Percentiles rank a stretch among this genome's conserved stretches.
These are phyloP conservation scores for Drosophila nikananu DNA, from an alignment of 1,140 invertebrate genomes.

Conservation along the genomic window DNA sequence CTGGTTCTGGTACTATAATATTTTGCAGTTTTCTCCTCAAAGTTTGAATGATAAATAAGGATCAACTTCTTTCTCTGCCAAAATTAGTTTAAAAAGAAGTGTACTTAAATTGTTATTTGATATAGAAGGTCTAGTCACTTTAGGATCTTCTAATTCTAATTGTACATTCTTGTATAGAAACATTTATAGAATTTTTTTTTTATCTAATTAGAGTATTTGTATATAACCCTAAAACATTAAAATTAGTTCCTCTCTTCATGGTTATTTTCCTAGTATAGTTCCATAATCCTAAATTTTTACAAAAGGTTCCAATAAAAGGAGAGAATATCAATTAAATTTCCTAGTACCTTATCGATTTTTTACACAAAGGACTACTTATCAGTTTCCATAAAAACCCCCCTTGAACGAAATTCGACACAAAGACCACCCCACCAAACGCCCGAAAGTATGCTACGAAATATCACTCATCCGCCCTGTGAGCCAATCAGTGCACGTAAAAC, in stretches of 20 bases:
- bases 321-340: background rate
- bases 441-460: conserved; percentile 55
- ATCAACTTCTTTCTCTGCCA: too few species aligned
- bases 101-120: too few species aligned
- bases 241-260: background rate
- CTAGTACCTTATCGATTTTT: too few species aligned
- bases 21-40: accelerated
- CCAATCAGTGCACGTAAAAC: conserved; percentile 46
- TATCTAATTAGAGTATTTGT: too few species aligned
- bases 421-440: background rate
- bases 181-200: too few species aligned
- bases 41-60: background rate
- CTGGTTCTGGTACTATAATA: accelerated
- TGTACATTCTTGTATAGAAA: too few species aligned
- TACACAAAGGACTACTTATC: background rate
- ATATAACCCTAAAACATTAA: too few species aligned
- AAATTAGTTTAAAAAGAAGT: too few species aligned
- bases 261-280: background rate
- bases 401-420: background rate
- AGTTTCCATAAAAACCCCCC: background rate
- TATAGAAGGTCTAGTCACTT: too few species aligned
- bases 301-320: background rate
- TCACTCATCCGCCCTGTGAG: background rate
- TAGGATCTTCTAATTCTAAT: too few species aligned
- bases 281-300: background rate